Conservation (phyloP, 2,797 vertebrate genomes). For the Alauda arvensis region DNA sequence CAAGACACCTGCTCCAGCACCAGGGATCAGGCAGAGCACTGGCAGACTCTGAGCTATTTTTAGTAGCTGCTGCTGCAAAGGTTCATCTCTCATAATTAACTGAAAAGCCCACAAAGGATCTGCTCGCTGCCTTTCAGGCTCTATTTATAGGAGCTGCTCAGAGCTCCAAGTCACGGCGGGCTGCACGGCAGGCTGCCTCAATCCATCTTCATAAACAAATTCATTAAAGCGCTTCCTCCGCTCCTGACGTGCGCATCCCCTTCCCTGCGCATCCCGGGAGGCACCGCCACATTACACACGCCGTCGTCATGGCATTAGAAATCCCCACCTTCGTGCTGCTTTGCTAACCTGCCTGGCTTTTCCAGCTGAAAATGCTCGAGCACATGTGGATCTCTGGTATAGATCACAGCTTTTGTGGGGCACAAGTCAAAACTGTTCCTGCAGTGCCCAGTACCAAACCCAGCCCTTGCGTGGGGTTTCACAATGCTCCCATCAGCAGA, state of each 20-base stretch:
- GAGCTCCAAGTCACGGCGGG: background rate
- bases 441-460: background rate
- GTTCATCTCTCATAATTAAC: conserved; percentile 64
- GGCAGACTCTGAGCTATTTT: conserved; percentile 45
- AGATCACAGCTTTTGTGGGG: background rate
- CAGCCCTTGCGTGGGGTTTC: accelerated
- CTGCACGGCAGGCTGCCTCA: background rate
- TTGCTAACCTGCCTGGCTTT: background rate
- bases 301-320: background rate
- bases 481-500: background rate
- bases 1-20: background rate
- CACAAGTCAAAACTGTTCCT: background rate
- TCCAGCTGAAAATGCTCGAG: accelerated
- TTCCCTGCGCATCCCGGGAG: background rate
- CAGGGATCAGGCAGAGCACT: conserved; percentile 5
- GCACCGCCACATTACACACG: accelerated
- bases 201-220: conserved; percentile 52
- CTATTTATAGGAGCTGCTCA: conserved; percentile 54
- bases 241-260: background rate
- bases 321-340: background rate
- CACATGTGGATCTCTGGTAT: accelerated
- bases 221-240: background rate
- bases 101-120: conserved; percentile 51
- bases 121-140: background rate
- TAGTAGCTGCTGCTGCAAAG: conserved; percentile 26